phyloP scores from a whole-genome alignment of 2,888 invertebrate species.

The Argyresthia albistria region DNA sequence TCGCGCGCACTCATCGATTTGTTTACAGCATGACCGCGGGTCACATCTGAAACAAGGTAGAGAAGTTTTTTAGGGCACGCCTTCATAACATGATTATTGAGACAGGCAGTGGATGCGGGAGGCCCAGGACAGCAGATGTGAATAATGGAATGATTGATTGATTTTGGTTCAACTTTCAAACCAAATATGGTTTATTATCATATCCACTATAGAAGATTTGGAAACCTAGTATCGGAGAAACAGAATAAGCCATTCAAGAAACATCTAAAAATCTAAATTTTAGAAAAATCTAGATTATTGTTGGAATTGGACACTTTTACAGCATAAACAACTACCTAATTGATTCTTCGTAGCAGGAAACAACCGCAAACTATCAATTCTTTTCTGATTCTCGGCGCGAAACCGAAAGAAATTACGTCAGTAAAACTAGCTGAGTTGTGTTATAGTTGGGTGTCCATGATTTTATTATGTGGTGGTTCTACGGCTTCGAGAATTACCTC shows the following conservation, averaged over 20 bases:
- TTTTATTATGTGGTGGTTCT: background rate
- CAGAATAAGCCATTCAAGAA: too few species aligned
- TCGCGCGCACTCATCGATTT: conserved; percentile 24
- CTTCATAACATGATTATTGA: too few species aligned
- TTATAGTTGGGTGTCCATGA: background rate
- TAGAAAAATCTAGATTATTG: too few species aligned
- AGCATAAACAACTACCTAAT: background rate
- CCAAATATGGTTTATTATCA: too few species aligned
- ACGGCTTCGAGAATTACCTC: background rate
- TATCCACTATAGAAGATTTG: too few species aligned
- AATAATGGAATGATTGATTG: too few species aligned
- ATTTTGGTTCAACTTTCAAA: too few species aligned
- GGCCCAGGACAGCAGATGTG: too few species aligned
- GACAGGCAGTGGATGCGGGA: too few species aligned
- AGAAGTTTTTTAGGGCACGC: background rate
- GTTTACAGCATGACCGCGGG: conserved; percentile 33
- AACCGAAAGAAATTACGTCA: background rate
- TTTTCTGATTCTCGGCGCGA: background rate
- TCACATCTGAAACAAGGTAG: conserved; percentile 57
- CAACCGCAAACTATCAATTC: background rate
- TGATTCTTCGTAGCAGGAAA: background rate
- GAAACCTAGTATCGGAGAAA: too few species aligned
- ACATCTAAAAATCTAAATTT: too few species aligned
- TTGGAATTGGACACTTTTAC: too few species aligned
- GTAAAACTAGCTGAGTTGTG: background rate